phyloP scores from a whole-genome alignment of 2,113 vertebrate species.

The Archocentrus centrarchus region DNA sequence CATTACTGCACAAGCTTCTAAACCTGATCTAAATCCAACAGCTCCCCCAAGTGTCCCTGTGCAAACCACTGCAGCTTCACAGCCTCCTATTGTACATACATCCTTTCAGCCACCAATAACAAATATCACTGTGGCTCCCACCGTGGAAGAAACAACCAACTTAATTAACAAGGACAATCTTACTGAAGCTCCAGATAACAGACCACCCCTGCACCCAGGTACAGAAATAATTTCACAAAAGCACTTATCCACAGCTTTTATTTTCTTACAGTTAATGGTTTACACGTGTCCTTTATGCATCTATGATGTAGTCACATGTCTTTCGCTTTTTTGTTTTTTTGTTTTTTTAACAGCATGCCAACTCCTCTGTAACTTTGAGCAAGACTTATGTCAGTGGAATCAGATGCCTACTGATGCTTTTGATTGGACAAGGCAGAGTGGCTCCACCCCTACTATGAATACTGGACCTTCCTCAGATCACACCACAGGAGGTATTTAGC shows the following conservation, averaged over 20 bases:
- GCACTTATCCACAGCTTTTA: not conserved
- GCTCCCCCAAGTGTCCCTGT: not conserved
- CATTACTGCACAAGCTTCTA: not conserved
- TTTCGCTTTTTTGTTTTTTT: not conserved
- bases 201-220: slow-evolving; percentile 14
- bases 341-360: slow-evolving; percentile 26
- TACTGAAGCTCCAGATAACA: not conserved
- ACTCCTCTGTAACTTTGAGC: not conserved
- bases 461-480: slow-evolving; percentile 61
- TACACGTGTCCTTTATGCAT: not conserved
- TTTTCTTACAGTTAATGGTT: not conserved
- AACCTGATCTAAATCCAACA: not conserved
- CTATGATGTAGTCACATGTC: not conserved
- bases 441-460: too few relatives aligned
- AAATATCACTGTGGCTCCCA: not conserved
- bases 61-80: not conserved
- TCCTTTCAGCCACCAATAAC: not conserved
- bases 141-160: not conserved
- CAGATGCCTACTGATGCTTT: too few relatives aligned
- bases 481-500: slow-evolving; percentile 61
- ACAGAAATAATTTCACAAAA: not conserved
- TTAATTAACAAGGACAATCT: not conserved
- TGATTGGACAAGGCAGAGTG: too few relatives aligned
- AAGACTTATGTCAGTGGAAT: too few relatives aligned
- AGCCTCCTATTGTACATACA: not conserved